Evolutionary conservation across 2,113 vertebrate genomes (phyloP), one percentile per base, ranked within the genome.

Genomic region (Microtus oregoni): DNA sequence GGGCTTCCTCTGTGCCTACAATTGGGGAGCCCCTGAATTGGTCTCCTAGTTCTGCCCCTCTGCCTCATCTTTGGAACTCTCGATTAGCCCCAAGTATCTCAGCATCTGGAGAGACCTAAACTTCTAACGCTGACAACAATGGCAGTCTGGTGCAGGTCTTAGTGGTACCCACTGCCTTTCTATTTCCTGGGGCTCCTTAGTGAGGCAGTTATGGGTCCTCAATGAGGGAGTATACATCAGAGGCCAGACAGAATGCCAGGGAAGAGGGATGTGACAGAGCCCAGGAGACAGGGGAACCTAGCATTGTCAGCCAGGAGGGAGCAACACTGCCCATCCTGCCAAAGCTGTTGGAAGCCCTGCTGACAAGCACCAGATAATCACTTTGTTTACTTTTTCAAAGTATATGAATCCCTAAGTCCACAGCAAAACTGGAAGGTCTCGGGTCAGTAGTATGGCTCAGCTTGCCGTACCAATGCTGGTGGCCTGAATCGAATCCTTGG

Each of bases 391-490:
- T 92, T 50, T 44, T 28, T 67, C 38, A 94, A 82, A 96, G 50
- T 58, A 83, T 70, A 58, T 41, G 89, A 78, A 83, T 76, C 52
- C 15, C 52, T 15, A 95, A 92, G 78, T 83, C n/a, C 44, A 82
- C 85, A 86, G 88, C 67, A 61, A 88, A 38, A 63, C 79, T 70
- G 81, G 65, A 67, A 89, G 93, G 70, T 95, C 55, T 70, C 17
- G 26, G 38, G 83, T 30, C 6, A 70, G 28, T 13, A 9, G 12
- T 30, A 47, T 50, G 30, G 3, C 65, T 86, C 65, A 70, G 83
- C 61, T 44, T 35, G 41, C 17, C 35, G 10, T 20, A 35, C 30
- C 65, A 68, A 68, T 32, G 5, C 41, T 50, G 41, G 55, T 35
- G 63, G 30, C 44, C 44, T 50, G 44, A 68, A 32, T 14, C 50